phyloP scores from a whole-genome alignment of 2,113 vertebrate species.

The Nerophis lumbriciformis region DNA sequence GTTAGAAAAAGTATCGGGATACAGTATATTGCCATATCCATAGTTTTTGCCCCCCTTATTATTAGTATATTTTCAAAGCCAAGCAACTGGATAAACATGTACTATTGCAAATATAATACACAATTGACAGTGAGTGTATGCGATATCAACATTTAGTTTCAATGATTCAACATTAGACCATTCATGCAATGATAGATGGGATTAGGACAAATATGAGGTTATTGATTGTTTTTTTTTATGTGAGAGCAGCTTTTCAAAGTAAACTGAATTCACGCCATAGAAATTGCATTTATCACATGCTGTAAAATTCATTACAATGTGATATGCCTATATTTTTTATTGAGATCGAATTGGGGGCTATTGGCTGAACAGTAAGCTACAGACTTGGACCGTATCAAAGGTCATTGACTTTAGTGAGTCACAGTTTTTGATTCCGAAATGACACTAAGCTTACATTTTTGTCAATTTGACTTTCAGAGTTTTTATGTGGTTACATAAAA shows the following conservation, averaged over 20 bases:
- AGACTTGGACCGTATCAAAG: slow-evolving; percentile 41
- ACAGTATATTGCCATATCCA: too few relatives aligned
- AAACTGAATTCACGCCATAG: slow-evolving; percentile 10
- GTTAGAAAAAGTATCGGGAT: too few relatives aligned
- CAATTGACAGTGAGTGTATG: too few relatives aligned
- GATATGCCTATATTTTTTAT: slow-evolving; percentile 24
- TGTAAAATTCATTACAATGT: slow-evolving; percentile 10
- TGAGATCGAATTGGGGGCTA: slow-evolving; percentile 6
- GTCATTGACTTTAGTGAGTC: slow-evolving; percentile 47
- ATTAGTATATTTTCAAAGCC: background rate
- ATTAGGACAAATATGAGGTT: too few relatives aligned
- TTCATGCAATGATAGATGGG: too few relatives aligned
- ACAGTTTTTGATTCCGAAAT: slow-evolving; percentile 38
- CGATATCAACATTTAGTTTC: too few relatives aligned
- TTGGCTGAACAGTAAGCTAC: slow-evolving; percentile 18
- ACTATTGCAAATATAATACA: background rate
- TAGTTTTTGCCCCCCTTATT: too few relatives aligned
- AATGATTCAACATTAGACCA: too few relatives aligned
- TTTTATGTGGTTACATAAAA: background rate
- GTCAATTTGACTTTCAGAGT: slow-evolving; percentile 43
- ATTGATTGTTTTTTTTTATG: too few relatives aligned
- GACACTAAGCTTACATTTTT: slow-evolving; percentile 22
- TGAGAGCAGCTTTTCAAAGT: slow-evolving; percentile 1
- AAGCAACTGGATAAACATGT: background rate
- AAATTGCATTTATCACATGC: slow-evolving; percentile 12